phyloP scores from a whole-genome alignment of 2,797 vertebrate species.

The Knipowitschia caucasica region DNA sequence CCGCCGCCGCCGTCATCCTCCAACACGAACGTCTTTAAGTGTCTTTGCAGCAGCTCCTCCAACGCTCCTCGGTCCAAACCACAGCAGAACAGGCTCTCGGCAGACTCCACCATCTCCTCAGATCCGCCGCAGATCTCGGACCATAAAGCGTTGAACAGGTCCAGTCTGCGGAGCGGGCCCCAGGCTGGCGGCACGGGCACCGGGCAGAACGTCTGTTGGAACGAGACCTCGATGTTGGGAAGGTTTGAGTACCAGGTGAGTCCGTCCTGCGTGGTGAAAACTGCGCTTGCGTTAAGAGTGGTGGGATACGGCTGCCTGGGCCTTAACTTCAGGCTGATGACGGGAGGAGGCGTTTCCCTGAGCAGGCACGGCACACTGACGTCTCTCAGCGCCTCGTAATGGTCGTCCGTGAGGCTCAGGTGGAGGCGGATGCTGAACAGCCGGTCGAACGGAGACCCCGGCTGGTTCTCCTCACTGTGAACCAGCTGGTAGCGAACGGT shows the following conservation, averaged over 20 bases:
- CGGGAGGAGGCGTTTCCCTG: constrained; percentile 48
- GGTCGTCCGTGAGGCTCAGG: constrained; percentile 65
- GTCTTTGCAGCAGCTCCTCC: constrained; percentile 53
- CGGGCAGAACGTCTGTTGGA: constrained; percentile 78
- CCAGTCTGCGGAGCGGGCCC: constrained; percentile 9
- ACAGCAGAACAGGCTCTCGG: constrained; percentile 80
- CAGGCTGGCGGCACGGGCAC: constrained; percentile 54
- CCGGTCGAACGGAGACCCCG: constrained; percentile 60
- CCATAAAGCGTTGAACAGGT: constrained; percentile 79
- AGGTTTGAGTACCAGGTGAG: constrained; percentile 73
- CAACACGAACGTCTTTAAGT: constrained; percentile 74
- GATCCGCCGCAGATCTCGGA: constrained; percentile 46
- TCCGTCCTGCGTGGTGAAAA: constrained; percentile 78
- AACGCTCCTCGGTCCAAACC: constrained; percentile 57
- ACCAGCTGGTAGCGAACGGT: constrained; percentile 63
- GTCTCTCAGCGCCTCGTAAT: constrained; percentile 72
- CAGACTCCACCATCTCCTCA: constrained; percentile 9
- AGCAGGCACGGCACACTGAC: constrained; percentile 78
- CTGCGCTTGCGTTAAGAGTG: constrained; percentile 63
- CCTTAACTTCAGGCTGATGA: constrained; percentile 69
- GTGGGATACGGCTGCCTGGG: constrained; percentile 76
- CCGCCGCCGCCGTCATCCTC: constrained; percentile 35
- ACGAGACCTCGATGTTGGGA: constrained; percentile 70
- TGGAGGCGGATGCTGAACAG: constrained; percentile 81
- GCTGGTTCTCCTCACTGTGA: constrained; percentile 22